phyloP scores from a whole-genome alignment of 2,113 vertebrate genomes.

The Argyrosomus japonicus region DNA sequence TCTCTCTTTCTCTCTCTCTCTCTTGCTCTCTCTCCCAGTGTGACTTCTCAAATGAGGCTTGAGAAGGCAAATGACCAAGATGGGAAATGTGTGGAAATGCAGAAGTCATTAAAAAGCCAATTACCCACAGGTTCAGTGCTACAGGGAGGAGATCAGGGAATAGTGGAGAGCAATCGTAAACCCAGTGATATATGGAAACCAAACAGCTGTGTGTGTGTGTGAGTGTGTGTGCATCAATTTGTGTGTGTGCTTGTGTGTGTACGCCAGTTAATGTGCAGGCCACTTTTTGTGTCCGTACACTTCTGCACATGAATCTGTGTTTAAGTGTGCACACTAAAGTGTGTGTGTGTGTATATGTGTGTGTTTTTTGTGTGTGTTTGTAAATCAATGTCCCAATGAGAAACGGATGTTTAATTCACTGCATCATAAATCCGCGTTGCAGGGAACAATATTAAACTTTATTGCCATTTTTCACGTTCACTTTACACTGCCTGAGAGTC shows the following conservation, averaged over 20 bases:
- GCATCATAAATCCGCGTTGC: constrained; percentile 68
- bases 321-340: neutral
- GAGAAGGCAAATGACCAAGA: constrained; percentile 67
- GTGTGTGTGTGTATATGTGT: constrained; percentile 21
- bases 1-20: neutral
- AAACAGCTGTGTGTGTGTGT: constrained; percentile 74
- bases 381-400: constrained; percentile 63
- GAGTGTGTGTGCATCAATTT: neutral
- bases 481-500: constrained; percentile 55
- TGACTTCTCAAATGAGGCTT: constrained; percentile 68
- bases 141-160: constrained; percentile 83
- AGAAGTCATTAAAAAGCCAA: constrained; percentile 93
- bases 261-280: constrained; percentile 3
- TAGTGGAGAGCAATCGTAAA: constrained; percentile 84
- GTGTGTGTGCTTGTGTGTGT: neutral
- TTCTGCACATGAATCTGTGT: neutral
- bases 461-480: constrained; percentile 67
- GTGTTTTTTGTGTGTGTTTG: constrained; percentile 31
- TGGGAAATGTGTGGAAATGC: constrained; percentile 76
- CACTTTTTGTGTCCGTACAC: neutral
- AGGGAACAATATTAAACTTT: constrained; percentile 69
- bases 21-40: constrained; percentile 20
- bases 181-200: constrained; percentile 85
- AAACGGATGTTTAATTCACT: constrained; percentile 77
- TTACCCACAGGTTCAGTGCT: constrained; percentile 81